Percentiles rank a stretch among this genome's conserved stretches.
These are phyloP conservation scores for Takifugu bimaculatus DNA, from an alignment of 2,113 vertebrate species.

Conservation along the genomic window DNA sequence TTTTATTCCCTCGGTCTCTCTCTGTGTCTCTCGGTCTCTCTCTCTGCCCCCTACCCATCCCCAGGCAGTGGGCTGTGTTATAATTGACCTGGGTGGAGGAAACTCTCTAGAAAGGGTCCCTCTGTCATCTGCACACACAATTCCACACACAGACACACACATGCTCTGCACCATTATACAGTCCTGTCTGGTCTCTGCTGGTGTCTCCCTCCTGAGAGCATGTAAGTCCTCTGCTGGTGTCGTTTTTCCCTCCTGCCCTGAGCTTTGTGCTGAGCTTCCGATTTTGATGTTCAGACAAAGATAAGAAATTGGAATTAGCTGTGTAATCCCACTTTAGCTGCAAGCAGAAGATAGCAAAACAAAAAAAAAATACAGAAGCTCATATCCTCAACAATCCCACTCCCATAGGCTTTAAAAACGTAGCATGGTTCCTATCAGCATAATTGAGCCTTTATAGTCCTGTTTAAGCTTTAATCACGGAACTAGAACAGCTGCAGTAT, in stretches of 20 bases:
- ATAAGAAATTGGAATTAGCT: conserved; percentile 47
- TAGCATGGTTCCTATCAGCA: not conserved
- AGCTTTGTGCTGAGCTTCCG: not conserved
- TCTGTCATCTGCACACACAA: conserved; percentile 9
- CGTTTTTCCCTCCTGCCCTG: not conserved
- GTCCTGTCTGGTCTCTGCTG: conserved; percentile 2
- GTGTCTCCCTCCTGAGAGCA: conserved; percentile 6
- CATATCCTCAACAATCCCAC: conserved; percentile 15
- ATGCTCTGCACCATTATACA: not conserved
- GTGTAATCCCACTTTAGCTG: conserved; percentile 37
- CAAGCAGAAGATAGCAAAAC: not conserved
- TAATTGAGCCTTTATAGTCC: not conserved
- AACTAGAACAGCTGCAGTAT: conserved; percentile 1
- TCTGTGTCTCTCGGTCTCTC: not conserved
- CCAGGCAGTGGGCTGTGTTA: conserved; percentile 14
- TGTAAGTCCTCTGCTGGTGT: no score
- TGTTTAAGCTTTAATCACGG: not conserved
- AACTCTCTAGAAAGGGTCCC: conserved; percentile 29
- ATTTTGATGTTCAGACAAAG: conserved; percentile 31
- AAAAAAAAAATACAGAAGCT: not conserved
- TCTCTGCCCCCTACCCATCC: conserved; percentile 6
- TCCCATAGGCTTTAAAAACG: not conserved
- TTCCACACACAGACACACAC: not conserved
- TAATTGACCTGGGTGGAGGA: conserved; percentile 30
- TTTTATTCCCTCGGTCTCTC: conserved; percentile 4